Evolutionary conservation across 2,888 invertebrate species (phyloP).

Genomic region (Keiferia lycopersicella): DNA sequence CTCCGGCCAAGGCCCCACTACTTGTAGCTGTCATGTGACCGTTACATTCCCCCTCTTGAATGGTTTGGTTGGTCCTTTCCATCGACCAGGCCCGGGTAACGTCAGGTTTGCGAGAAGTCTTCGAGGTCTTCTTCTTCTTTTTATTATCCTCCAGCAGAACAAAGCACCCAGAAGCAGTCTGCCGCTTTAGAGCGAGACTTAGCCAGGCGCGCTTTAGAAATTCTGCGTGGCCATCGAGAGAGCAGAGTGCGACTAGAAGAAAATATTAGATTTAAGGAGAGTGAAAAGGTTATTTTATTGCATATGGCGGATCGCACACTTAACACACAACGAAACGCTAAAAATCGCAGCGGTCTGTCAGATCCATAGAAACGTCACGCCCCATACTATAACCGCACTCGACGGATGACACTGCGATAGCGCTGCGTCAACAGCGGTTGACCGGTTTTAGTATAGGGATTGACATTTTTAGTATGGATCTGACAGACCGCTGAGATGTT

Average conservation of each 20-base stretch:
- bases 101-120: background rate
- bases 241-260: conserved; percentile 33
- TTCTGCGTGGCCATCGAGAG: conserved; percentile 21
- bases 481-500: too few relatives aligned
- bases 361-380: too few relatives aligned
- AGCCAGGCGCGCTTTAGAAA: conserved; percentile 29
- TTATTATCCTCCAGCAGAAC: background rate
- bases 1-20: background rate
- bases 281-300: too few relatives aligned
- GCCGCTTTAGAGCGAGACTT: conserved; percentile 17
- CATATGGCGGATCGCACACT: too few relatives aligned
- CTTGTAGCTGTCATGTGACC: background rate
- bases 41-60: background rate
- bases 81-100: background rate
- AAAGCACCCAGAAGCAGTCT: conserved; percentile 26
- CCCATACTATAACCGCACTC: too few relatives aligned
- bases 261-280: background rate
- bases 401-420: too few relatives aligned
- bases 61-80: background rate
- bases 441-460: too few relatives aligned
- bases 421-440: too few relatives aligned
- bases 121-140: too few relatives aligned
- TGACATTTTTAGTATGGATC: too few relatives aligned
- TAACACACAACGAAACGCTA: too few relatives aligned
- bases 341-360: too few relatives aligned